Base-by-base conservation (phyloP, 2,113 vertebrate species). In the Candoia aspera region DNA sequence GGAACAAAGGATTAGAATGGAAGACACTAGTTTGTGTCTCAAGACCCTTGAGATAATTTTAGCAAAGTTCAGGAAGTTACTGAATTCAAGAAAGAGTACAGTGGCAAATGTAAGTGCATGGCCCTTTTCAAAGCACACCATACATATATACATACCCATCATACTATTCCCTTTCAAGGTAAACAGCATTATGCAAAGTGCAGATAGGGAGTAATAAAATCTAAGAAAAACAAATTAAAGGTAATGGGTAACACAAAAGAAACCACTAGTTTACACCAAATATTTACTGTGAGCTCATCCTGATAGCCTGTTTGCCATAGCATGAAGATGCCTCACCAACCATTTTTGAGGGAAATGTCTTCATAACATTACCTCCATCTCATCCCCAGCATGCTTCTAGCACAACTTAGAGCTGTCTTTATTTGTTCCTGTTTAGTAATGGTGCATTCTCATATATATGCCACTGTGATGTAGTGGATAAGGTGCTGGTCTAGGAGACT, bases 1-100 rank as follows among this genome's bases (percentile, higher is more conserved):
- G 55, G 87, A 92, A 92, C 91, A 92, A 84, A 88, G 73, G 86
- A 84, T 92, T 92, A 37, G 57, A 88, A 88, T 62, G 42, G 57
- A 92, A 92, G 91, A 92, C 58, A 54, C 55, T 33, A 24, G 29
- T 84, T 68, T 92, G 86, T 53, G 60, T 33, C 53, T 92, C 19
- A 55, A 87, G 53, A 42, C n/a, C 53, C 60, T 57, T 64, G 42
- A 54, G 33, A 79, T 88, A 88, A 83, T 83, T 91, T 58, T 59
- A 88, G 86, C 37, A 49, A 79, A 21, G 33, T 83, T 64, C 24
- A 60, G 55, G 60, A 58, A 58, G 49, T 55, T 64, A 55, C 84
- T 86, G 60, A 37, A 37, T 92, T 84, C 29, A 84, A 46, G 13
- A 92, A 60, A 91, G 15, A 24, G 8, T 60, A 53, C 37, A 23